Conservation (phyloP, 2,797 vertebrate genomes). For the Liparis tanakae region DNA sequence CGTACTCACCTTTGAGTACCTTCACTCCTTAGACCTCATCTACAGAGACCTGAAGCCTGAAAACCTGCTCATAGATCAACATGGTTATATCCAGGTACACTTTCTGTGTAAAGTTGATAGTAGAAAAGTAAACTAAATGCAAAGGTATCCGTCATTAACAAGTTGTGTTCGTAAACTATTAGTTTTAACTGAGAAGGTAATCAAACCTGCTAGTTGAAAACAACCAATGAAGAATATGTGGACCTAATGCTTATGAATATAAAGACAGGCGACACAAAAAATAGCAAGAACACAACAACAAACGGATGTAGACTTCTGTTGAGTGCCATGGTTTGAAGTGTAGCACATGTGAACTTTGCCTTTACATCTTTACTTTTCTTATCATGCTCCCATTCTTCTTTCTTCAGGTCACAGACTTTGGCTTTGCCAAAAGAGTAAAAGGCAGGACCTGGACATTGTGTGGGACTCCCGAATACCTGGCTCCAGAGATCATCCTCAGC, state of each 20-base stretch:
- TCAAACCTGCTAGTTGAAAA: background rate
- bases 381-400: slow-evolving; percentile 13
- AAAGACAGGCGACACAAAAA: slow-evolving; percentile 1
- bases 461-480: slow-evolving; percentile 98
- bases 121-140: background rate
- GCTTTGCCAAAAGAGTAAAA: slow-evolving; percentile 99
- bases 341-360: background rate
- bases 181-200: background rate
- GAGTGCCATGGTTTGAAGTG: background rate
- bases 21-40: slow-evolving; percentile 99
- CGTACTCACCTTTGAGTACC: slow-evolving; percentile 99
- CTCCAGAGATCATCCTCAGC: slow-evolving; percentile 99
- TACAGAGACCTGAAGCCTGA: slow-evolving; percentile 99
- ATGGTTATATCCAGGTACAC: slow-evolving; percentile 98
- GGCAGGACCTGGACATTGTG: slow-evolving; percentile 99
- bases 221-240: background rate
- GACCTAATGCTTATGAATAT: background rate
- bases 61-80: slow-evolving; percentile 99
- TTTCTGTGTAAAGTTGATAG: slow-evolving; percentile 7
- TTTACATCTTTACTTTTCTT: background rate
- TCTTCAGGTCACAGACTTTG: slow-evolving; percentile 96
- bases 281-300: background rate
- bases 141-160: background rate
- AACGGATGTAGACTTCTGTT: background rate
- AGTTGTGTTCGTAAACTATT: background rate